These are phyloP conservation scores for Parnassius smintheus DNA, from an alignment of 2,888 invertebrate species.

Conservation along the genomic window DNA sequence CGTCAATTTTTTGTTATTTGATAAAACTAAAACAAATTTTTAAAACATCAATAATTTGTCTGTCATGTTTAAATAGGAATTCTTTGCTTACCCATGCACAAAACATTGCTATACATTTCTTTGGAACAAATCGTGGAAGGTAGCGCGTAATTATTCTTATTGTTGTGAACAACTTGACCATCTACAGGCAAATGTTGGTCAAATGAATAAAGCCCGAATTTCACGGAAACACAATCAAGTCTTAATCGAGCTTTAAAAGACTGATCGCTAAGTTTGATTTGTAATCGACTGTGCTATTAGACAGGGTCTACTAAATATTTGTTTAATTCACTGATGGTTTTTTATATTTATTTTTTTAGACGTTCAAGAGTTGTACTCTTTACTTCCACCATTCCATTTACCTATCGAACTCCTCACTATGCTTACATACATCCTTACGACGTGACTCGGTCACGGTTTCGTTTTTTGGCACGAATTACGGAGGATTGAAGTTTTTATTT, in stretches of 20 bases:
- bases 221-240: constrained; percentile 24
- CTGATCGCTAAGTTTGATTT: constrained; percentile 15
- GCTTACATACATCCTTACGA: no score
- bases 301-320: constrained; percentile 21
- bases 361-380: no score
- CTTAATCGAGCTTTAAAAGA: constrained; percentile 25
- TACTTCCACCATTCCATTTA: no score
- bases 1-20: no score
- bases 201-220: constrained; percentile 23
- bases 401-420: no score
- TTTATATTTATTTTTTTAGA: neutral
- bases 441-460: no score
- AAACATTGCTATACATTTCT: constrained; percentile 9
- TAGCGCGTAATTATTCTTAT: constrained; percentile 29
- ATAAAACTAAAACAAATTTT: no score
- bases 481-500: no score
- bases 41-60: no score
- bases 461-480: no score
- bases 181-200: constrained; percentile 20
- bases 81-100: neutral
- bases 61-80: neutral
- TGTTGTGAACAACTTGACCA: constrained; percentile 26
- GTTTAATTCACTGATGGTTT: constrained; percentile 11
- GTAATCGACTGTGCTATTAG: constrained; percentile 20
- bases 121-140: constrained; percentile 27